Evolutionary conservation across 2,113 vertebrate species (phyloP).

Genomic region (Circaetus gallicus): DNA sequence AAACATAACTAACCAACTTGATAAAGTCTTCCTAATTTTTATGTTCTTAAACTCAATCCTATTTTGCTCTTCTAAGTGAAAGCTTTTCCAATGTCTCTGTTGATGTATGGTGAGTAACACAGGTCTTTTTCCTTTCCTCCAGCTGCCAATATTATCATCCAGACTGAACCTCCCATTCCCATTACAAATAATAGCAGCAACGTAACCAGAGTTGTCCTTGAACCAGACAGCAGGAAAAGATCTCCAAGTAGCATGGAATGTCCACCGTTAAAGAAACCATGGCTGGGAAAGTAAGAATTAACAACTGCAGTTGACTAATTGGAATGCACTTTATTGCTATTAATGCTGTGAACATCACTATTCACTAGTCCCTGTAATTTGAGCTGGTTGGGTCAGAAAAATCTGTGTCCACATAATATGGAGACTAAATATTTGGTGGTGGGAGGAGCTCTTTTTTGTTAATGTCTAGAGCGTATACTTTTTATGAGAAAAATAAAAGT

Average conservation of each 20-base stretch:
- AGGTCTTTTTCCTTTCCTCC: slow-evolving; percentile 11
- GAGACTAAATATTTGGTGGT: neutral
- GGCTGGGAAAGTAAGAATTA: slow-evolving; percentile 91
- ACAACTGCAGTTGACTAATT: neutral
- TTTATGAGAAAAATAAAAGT: neutral
- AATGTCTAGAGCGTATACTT: neutral
- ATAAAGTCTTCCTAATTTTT: neutral
- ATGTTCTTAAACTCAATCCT: neutral
- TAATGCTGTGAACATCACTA: accelerated
- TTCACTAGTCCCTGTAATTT: neutral
- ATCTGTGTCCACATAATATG: neutral
- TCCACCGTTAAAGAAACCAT: slow-evolving; percentile 86
- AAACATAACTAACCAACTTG: neutral
- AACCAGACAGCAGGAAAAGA: slow-evolving; percentile 90
- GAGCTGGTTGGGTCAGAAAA: neutral
- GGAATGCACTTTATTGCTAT: neutral
- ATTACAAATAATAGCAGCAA: slow-evolving; percentile 76
- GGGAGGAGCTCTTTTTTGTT: neutral
- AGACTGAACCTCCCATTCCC: slow-evolving; percentile 85
- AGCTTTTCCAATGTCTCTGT: neutral
- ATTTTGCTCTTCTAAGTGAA: neutral
- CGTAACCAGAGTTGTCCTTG: slow-evolving; percentile 82
- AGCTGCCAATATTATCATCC: slow-evolving; percentile 96
- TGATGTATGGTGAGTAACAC: neutral
- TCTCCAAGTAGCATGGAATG: slow-evolving; percentile 78